Evolutionary conservation across 2,888 invertebrate genomes (phyloP).

Genomic region (Zonitis immaculata): DNA sequence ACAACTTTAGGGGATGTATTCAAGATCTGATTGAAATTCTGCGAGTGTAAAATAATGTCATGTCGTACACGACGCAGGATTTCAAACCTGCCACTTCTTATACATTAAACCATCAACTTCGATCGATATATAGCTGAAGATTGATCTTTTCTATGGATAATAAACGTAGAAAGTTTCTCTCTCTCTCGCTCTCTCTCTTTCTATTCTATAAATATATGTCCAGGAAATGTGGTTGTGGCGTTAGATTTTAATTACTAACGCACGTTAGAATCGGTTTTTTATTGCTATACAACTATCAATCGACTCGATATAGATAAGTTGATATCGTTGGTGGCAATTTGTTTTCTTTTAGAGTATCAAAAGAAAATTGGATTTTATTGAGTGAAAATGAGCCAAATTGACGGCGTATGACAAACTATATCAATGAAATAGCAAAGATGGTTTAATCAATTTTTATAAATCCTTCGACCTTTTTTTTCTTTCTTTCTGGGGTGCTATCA

Average conservation of each 20-base stretch:
- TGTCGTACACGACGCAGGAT: conserved; percentile 37
- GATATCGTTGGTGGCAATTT: neutral
- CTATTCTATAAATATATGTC: neutral
- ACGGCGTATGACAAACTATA: too few species aligned
- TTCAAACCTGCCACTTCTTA: too few species aligned
- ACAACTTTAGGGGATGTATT: conserved; percentile 35
- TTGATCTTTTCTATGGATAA: conserved; percentile 43
- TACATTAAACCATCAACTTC: conserved; percentile 38
- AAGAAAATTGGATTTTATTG: too few species aligned
- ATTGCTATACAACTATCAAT: neutral
- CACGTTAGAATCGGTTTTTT: neutral
- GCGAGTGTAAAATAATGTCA: conserved; percentile 40
- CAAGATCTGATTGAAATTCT: conserved; percentile 41
- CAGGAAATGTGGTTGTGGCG: conserved; percentile 7
- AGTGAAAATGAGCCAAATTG: too few species aligned
- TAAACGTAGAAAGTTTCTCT: conserved; percentile 26
- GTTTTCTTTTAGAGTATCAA: too few species aligned
- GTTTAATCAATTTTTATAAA: neutral
- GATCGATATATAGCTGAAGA: conserved; percentile 44
- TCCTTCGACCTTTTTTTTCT: too few species aligned
- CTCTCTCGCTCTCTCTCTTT: too few species aligned
- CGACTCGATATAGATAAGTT: neutral
- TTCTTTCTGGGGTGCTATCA: too few species aligned
- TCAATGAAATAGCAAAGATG: neutral
- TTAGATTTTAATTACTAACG: conserved; percentile 11